Percentiles rank a stretch among this genome's conserved stretches.
Conservation (phyloP, 1,140 invertebrate genomes). For the Subanguina moxae region DNA sequence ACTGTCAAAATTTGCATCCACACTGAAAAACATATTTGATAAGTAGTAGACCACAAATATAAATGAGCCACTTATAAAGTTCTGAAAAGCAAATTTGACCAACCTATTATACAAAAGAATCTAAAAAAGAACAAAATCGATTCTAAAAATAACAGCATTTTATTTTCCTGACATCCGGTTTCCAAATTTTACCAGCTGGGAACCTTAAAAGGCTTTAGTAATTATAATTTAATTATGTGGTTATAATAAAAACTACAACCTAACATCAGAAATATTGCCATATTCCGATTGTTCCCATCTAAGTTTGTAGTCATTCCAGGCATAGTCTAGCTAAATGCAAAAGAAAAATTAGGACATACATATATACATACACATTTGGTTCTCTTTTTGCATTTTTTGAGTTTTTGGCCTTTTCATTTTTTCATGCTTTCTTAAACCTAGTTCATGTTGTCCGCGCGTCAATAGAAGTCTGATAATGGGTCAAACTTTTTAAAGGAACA, state of each 20-base stretch:
- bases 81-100: too few species aligned
- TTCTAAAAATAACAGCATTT: slow-evolving; percentile 63
- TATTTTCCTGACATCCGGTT: slow-evolving; percentile 72
- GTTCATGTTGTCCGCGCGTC: too few species aligned
- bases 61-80: too few species aligned
- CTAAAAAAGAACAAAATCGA: not conserved
- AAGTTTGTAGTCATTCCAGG: slow-evolving; percentile 95
- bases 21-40: slow-evolving; percentile 38
- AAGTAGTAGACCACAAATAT: too few species aligned
- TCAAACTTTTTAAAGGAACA: too few species aligned
- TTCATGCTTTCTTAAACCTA: too few species aligned
- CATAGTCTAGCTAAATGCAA: slow-evolving; percentile 53
- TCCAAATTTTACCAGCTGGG: slow-evolving; percentile 92
- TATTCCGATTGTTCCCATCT: slow-evolving; percentile 92
- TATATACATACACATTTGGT: too few species aligned
- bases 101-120: not conserved
- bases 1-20: slow-evolving; percentile 56
- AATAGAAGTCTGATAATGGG: too few species aligned
- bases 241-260: not conserved
- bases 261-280: slow-evolving; percentile 86
- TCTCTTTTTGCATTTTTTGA: too few species aligned
- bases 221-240: not conserved
- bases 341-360: too few species aligned
- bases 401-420: too few species aligned
- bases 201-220: slow-evolving; percentile 66